Evolutionary conservation across 2,888 invertebrate species (phyloP), one percentile per base, ranked within the genome.

Genomic region (Byasa hedistus): DNA sequence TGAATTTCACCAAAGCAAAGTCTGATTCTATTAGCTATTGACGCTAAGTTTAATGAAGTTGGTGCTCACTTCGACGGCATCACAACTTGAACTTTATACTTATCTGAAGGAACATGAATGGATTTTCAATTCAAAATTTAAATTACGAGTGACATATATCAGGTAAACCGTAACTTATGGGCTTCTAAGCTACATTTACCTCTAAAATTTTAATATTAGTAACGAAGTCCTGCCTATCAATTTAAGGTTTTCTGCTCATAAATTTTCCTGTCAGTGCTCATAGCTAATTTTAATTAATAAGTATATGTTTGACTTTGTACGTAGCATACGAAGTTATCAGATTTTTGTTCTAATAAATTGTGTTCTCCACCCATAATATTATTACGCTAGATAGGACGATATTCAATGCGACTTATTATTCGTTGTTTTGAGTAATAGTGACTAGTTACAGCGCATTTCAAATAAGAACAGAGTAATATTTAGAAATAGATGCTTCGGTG

Each of bases 181-280:
- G 19, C 32, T 36, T 54, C 24, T 36, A 61, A 54, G 61, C 36
- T 67, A 67, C 64, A 63, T 69, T 71, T 72, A 68, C 64, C 66
- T 70, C 76, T 78, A 76, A 77, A 79, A 83, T 79, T 39, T 79
- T 78, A 83, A 84, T 82, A 79, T 83, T 81, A 79, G 77, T 80
- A 82, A 73, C 67, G 71, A 73, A 73, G 52, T 22, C 21, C 15
- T 51, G 75, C 76, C 73, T 27, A 75, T 72, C 70, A 73, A 72
- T 64, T 70, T 71, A 69, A 73, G 72, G 64, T 75, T 75, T 22
- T 62, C 51, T 39, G 56, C 52, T 55, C n/a, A 36, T 60, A 52
- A 57, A 27, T 59, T 63, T 44, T 57, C 52, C 52, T 32, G n/a
- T 64, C 24, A 54, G 23, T 39, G 3, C 12, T n/a, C 4, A n/a